Evolutionary conservation across 2,797 vertebrate species (phyloP).

Genomic region (Crocidura indochinensis): DNA sequence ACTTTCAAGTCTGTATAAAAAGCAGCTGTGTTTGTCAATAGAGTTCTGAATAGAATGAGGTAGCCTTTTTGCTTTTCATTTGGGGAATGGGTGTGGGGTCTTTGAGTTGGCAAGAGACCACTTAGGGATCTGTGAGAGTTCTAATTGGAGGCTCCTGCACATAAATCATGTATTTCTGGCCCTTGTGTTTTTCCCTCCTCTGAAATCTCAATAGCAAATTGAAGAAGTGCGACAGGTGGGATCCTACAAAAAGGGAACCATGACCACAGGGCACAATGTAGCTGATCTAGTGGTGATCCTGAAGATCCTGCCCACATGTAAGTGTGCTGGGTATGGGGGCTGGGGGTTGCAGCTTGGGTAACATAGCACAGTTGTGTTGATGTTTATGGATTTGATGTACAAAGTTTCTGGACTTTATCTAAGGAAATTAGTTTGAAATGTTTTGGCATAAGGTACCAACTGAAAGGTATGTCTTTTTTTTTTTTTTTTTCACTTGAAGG

Average conservation of each 20-base stretch:
- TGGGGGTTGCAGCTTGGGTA: no score
- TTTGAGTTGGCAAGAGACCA: background rate
- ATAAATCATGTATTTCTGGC: background rate
- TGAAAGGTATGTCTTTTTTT: background rate
- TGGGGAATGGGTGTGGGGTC: no score
- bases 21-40: fast-evolving
- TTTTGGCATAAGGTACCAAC: background rate
- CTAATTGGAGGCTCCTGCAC: no score
- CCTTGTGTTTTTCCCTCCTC: background rate
- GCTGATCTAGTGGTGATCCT: conserved; percentile 98
- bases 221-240: conserved; percentile 99
- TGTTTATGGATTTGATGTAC: background rate
- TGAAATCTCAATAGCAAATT: conserved; percentile 94
- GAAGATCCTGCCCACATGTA: conserved; percentile 97
- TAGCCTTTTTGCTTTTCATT: background rate
- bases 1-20: conserved; percentile 5
- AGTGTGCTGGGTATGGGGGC: conserved; percentile 82
- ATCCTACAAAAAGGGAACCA: conserved; percentile 99
- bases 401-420: background rate
- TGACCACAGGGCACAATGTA: conserved; percentile 98
- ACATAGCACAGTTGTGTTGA: no score
- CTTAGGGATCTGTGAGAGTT: no score
- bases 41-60: background rate
- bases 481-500: background rate
- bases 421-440: background rate